These are phyloP conservation scores for Laticauda laticaudata DNA, from an alignment of 2,113 vertebrate genomes.

Conservation along the genomic window DNA sequence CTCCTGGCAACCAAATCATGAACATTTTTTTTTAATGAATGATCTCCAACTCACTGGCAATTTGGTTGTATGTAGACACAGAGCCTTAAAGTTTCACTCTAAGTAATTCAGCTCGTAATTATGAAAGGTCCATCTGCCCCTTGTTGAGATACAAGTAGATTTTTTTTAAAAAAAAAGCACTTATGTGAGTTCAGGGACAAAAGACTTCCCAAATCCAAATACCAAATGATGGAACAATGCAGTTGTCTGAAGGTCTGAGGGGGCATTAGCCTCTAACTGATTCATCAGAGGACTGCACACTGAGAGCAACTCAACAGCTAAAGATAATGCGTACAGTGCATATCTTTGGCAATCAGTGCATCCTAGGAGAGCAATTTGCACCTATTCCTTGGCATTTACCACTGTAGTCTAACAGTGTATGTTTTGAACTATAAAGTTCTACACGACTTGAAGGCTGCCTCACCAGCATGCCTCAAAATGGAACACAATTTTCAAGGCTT, in stretches of 20 bases:
- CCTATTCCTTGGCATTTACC: constrained; percentile 7
- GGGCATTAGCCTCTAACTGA: not conserved
- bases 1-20: not conserved
- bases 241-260: not conserved
- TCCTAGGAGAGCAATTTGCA: constrained; percentile 20
- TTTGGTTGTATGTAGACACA: not conserved
- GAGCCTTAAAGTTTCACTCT: not conserved
- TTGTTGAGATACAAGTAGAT: not conserved
- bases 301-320: not conserved
- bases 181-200: not conserved
- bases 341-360: constrained; percentile 6
- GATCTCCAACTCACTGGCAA: not conserved
- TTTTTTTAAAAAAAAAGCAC: not conserved
- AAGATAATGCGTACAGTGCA: not conserved
- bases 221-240: not conserved
- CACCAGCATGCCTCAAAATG: not conserved
- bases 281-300: not conserved
- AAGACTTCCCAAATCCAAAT: not conserved
- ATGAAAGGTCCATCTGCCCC: not conserved
- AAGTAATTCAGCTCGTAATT: not conserved
- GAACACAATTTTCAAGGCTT: not conserved
- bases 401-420: not conserved
- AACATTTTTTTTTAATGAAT: not conserved
- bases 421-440: constrained; percentile 15
- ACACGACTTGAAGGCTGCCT: not conserved